Percentiles rank a stretch among this genome's conserved stretches.
Conservation (phyloP, 64 coral and sea anemone species). For the Actinia tenebrosa region DNA sequence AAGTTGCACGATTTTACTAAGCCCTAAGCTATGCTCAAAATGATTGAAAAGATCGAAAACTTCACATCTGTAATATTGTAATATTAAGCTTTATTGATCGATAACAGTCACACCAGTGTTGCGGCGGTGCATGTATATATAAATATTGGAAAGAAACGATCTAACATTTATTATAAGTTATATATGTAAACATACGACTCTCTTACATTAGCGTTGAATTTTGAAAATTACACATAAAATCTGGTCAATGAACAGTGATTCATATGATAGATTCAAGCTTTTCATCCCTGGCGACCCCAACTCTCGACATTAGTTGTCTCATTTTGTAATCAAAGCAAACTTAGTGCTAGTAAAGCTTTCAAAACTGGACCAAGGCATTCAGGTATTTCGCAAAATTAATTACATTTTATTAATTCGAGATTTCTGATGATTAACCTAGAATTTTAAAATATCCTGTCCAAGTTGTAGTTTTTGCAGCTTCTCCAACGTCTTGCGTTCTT, state of each 20-base stretch:
- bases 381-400: too few species aligned
- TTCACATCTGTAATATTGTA: too few species aligned
- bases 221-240: neutral
- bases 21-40: too few species aligned
- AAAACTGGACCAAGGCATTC: too few species aligned
- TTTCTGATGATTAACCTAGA: neutral
- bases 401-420: too few species aligned
- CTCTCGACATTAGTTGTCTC: neutral
- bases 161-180: neutral
- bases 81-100: too few species aligned
- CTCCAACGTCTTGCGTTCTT: constrained; percentile 27
- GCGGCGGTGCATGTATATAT: neutral
- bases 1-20: too few species aligned
- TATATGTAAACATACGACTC: neutral
- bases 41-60: too few species aligned
- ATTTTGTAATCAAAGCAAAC: neutral
- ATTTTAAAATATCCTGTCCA: neutral
- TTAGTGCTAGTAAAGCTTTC: too few species aligned
- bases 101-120: neutral
- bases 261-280: too few species aligned
- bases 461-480: constrained; percentile 22
- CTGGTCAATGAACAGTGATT: neutral
- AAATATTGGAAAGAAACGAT: neutral
- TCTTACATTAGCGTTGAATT: neutral
- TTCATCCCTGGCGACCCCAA: too few species aligned